Evolutionary conservation across 2,888 invertebrate genomes (phyloP), one percentile per base, ranked within the genome.

Genomic region (Aspidapion aeneum): DNA sequence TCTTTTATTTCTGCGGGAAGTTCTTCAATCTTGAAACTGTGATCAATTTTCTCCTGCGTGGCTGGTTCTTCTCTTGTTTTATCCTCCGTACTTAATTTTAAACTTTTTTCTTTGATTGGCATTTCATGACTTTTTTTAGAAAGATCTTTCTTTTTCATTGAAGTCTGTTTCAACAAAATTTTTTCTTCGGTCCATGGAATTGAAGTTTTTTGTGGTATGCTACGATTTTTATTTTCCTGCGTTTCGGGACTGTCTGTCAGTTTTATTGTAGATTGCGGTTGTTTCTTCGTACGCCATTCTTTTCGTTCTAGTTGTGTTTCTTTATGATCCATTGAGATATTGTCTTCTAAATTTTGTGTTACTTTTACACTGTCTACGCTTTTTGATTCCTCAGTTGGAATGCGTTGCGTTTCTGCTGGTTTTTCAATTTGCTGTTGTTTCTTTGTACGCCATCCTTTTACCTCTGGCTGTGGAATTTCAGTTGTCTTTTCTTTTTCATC

Each of bases 111-210:
- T 63, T 74, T 75, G 60, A 67, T 62, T 18, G 70, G 66, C 49
- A 69, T 69, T 66, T 72, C 71, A n/a, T 71, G 59, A 12, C 61
- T 70, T 65, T 69, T 72, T 67, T 68, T 69, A 21, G 62, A 56
- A 82, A 82, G 82, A 61, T 85, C 83, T 68, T 78, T 78, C 69
- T 77, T 79, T 65, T 81, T 75, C 18, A 70, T 71, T 61, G 73
- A 76, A 1, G 81, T 73, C 66, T 75, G 78, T 67, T 84, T 86
- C 17, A 86, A 72, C 49, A 74, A 78, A 19, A 85, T 80, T 63
- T 83, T 82, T 78, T 90, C 87, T 73, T 89, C 85, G 12, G 85
- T 90, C 86, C 86, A 86, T n/a, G 85, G 84, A 66, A 71, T 18
- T 60, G 66, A 64, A n/a, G n/a, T n/a, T 64, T 71, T n/a, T n/a